These are phyloP conservation scores for Trochalopteron elliotii DNA, from an alignment of 2,113 vertebrate genomes.

Conservation along the genomic window DNA sequence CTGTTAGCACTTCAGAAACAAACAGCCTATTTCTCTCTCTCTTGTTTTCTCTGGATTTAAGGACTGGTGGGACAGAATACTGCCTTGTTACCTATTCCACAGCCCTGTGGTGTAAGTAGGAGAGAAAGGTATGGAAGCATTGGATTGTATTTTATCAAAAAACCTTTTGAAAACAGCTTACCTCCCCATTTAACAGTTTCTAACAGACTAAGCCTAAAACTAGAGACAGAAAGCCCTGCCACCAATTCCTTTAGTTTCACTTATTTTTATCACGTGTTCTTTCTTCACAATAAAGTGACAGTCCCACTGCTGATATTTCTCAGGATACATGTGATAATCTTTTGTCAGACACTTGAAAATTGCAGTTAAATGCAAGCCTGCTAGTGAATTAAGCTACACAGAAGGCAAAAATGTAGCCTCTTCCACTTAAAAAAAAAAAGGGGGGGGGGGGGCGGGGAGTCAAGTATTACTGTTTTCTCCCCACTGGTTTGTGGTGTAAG, in stretches of 20 bases:
- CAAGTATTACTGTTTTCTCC: constrained; percentile 1
- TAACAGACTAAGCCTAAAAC: neutral
- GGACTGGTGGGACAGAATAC: neutral
- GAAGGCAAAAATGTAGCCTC: neutral
- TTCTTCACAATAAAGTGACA: neutral
- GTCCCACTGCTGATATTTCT: neutral
- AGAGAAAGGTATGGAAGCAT: neutral
- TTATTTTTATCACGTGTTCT: neutral
- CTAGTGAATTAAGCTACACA: neutral
- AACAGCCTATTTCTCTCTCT: neutral
- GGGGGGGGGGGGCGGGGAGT: neutral
- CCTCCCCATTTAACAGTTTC: neutral
- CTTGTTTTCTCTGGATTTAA: neutral
- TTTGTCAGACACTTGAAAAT: neutral
- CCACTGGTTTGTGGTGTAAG: neutral
- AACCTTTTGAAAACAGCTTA: neutral
- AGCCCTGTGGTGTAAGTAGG: neutral
- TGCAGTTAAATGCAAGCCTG: neutral
- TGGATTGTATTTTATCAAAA: neutral
- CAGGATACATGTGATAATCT: neutral
- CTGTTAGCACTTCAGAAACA: neutral
- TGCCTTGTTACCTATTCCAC: neutral
- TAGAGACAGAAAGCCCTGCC: neutral
- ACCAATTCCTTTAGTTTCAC: neutral
- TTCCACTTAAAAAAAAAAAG: neutral